Base-by-base conservation (phyloP, 1,140 invertebrate species). In the Aphidius gifuensis region DNA sequence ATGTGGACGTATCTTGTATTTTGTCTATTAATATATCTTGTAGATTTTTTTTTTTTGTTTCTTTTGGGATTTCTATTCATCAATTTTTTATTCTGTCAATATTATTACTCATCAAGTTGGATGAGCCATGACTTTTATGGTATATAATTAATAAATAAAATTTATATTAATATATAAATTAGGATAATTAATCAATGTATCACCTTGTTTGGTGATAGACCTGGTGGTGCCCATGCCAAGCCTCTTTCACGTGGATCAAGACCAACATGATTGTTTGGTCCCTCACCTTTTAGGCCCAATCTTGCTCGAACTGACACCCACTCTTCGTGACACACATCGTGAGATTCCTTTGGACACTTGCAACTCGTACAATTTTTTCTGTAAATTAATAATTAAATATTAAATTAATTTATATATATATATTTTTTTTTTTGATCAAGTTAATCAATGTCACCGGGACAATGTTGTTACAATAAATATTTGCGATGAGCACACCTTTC, bases 281-380 rank as follows among this genome's bases (percentile, higher is more conserved):
- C 70, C 66, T 83, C 71, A 73, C 76, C 80, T 68, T 89, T 86
- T 69, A 93, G 87, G 16, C 92, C 92, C 23, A 95, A 84, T 1
- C 92, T 77, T 65, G 93, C 91, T 23, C 88, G 82, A 4, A 93
- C 89, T 64, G 89, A 91, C 21, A 90, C 87, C 83, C 91, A 89
- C 80, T 94, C 92, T 75, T 93, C 90, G 74, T 94, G 92, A 79
- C 91, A 93, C 61, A 95, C 87, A 68, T 93, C 92, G 79, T 94
- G 92, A 32, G 85, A 80, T 67, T 94, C 90, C 39, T 92, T 84
- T 4, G 92, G 89, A 80, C 93, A 96, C 70, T 93, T 93, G 78
- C 93, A 96, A 61, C 89, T 89, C 68, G 88, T 88, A 78, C 93
- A 96, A 64, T 90, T 91, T 74, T 92, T 92, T 78, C 91, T 93